Conservation (phyloP, 2,113 vertebrate genomes). For the Odontophorus gujanensis region DNA sequence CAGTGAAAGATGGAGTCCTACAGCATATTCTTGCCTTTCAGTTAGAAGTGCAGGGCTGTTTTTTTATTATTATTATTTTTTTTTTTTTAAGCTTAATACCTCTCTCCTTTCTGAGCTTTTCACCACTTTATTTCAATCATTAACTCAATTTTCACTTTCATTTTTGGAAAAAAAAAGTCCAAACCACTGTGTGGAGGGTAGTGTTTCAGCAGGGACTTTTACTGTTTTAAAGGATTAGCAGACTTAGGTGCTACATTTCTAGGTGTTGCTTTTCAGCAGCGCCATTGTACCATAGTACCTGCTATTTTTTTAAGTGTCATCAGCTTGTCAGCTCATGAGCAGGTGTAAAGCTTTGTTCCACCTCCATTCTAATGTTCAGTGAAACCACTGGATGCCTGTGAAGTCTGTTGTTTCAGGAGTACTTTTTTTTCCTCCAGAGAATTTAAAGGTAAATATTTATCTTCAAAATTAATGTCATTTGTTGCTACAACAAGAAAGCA, state of each 20-base stretch:
- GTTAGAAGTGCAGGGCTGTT: neutral
- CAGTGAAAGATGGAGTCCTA: constrained; percentile 28
- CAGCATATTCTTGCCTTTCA: neutral
- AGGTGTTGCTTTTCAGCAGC: constrained; percentile 61
- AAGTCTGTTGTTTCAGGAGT: neutral
- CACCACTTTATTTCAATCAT: constrained; percentile 57
- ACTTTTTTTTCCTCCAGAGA: neutral
- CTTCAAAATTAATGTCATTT: constrained; percentile 46
- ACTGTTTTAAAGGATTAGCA: constrained; percentile 65
- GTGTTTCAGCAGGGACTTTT: neutral
- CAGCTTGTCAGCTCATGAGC: constrained; percentile 53
- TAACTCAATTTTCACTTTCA: constrained; percentile 54
- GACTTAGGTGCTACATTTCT: constrained; percentile 44
- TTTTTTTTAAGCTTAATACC: neutral
- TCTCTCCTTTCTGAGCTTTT: constrained; percentile 25
- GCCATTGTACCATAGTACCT: constrained; percentile 48
- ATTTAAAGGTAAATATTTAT: constrained; percentile 48
- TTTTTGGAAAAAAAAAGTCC: neutral
- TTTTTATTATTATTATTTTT: neutral
- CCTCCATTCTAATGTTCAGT: neutral
- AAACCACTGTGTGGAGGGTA: constrained; percentile 24
- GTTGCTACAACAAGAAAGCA: constrained; percentile 47
- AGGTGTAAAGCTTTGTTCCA: constrained; percentile 51
- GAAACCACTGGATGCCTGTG: neutral
- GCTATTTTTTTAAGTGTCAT: constrained; percentile 60